Conservation (phyloP, 2,888 invertebrate species). For the Chromoteleia sp. region DNA sequence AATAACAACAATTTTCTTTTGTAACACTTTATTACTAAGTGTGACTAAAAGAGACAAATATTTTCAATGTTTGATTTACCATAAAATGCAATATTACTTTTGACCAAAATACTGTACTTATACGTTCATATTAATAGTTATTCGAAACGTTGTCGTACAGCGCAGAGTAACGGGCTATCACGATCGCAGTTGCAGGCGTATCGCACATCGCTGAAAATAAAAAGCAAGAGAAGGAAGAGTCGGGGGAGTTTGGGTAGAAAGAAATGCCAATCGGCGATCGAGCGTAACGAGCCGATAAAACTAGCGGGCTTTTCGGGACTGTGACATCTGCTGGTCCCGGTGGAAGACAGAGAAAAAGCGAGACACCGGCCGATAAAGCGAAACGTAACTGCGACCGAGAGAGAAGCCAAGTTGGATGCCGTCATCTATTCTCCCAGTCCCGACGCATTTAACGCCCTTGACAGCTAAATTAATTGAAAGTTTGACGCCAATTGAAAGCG, state of each 20-base stretch:
- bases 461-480: constrained; percentile 81
- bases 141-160: constrained; percentile 45
- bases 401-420: constrained; percentile 24
- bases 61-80: too few species aligned
- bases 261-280: constrained; percentile 79
- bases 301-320: constrained; percentile 74
- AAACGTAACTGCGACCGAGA: constrained; percentile 16
- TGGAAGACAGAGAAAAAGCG: constrained; percentile 54
- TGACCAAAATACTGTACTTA: not conserved
- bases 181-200: constrained; percentile 63
- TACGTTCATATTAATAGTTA: constrained; percentile 15
- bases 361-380: constrained; percentile 59
- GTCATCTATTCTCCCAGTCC: constrained; percentile 31
- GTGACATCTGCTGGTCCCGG: constrained; percentile 74
- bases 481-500: constrained; percentile 80
- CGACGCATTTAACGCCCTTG: constrained; percentile 70
- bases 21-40: too few species aligned
- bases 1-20: too few species aligned
- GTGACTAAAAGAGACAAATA: too few species aligned
- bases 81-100: not conserved
- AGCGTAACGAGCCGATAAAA: constrained; percentile 82
- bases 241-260: constrained; percentile 73
- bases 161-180: constrained; percentile 28
- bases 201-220: constrained; percentile 73
- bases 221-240: constrained; percentile 56